Base-by-base conservation (phyloP, 2,113 vertebrate species). In the Chloebia gouldiae region DNA sequence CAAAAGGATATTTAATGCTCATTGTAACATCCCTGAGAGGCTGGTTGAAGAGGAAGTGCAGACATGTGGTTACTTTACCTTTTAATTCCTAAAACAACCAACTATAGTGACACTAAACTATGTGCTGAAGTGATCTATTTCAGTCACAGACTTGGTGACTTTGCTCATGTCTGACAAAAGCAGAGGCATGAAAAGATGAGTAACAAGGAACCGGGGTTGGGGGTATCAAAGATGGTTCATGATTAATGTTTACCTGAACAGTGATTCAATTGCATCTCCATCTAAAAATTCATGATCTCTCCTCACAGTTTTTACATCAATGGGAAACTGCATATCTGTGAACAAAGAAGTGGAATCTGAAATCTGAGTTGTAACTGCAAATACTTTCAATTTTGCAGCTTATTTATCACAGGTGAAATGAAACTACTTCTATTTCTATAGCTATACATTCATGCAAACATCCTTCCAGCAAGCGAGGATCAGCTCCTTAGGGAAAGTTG, bases 261-360 rank as follows among this genome's bases (percentile, higher is more conserved):
- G 96, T 24, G 98, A 98, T 65, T 98, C 98, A 66, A 98, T 97
- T 0, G 96, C 97, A 95, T 98, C 98, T 64, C 93, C 93, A 94
- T 98, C 98, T 97, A 98, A 97, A 95, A 98, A 98, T n/a, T 97
- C 97, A 73, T 98, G 98, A 81, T 98, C 98, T 86, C 95, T 97
- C 91, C 96, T 98, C 78, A 97, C 98, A 78, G 96, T 97, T 89
- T 98, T 97, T 69, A 97, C 94, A 79, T 98, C 97, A 93, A 98
- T 96, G 49, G 98, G 98, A 93, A 98, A 97, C 90, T 97, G 97
- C 94, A 97, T 97, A 82, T 98, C 98, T 98, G 92, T 35, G 83
- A 95, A 93, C 57, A 80, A 64, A 97, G 66, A 93, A 70, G 53
- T 17, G 61, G 65, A 85, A 61, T 44, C 66, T 90, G 61, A 92